A percentile compares a stretch with the other conserved stretches of the same genome.
Evolutionary conservation across 2,888 invertebrate genomes (phyloP).

Genomic region (Petrophora chlorosata): DNA sequence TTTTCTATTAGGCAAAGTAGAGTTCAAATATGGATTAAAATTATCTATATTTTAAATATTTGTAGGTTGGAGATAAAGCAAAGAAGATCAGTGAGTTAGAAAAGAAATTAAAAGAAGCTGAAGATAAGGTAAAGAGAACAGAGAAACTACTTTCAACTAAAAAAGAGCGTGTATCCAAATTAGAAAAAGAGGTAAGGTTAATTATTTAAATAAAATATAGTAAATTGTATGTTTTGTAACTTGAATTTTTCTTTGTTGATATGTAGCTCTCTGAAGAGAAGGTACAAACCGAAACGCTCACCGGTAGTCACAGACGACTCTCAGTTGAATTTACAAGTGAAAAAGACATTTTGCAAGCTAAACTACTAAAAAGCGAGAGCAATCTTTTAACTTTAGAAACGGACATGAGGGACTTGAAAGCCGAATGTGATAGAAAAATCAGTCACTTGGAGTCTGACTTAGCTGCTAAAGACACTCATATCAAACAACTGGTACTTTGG

Average conservation of each 20-base stretch:
- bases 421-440: constrained; percentile 84
- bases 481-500: constrained; percentile 84
- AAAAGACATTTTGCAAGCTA: constrained; percentile 75
- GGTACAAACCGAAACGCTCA: constrained; percentile 67
- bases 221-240: constrained; percentile 35
- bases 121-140: constrained; percentile 85
- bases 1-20: not conserved
- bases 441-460: constrained; percentile 84
- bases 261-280: constrained; percentile 79
- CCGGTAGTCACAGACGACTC: constrained; percentile 65
- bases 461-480: constrained; percentile 83
- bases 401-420: constrained; percentile 80
- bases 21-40: not conserved
- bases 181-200: constrained; percentile 84
- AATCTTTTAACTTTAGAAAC: constrained; percentile 76
- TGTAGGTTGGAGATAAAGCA: constrained; percentile 85
- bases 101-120: constrained; percentile 86
- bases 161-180: constrained; percentile 83
- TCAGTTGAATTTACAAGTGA: constrained; percentile 74
- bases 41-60: constrained; percentile 17
- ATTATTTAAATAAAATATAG: not conserved
- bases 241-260: constrained; percentile 39
- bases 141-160: constrained; percentile 82
- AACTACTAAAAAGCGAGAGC: constrained; percentile 74
- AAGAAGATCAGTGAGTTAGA: constrained; percentile 86